A percentile compares a stretch with the other conserved stretches of the same genome.
Conservation (phyloP, 2,888 invertebrate species). For the Leucophenga montana region DNA sequence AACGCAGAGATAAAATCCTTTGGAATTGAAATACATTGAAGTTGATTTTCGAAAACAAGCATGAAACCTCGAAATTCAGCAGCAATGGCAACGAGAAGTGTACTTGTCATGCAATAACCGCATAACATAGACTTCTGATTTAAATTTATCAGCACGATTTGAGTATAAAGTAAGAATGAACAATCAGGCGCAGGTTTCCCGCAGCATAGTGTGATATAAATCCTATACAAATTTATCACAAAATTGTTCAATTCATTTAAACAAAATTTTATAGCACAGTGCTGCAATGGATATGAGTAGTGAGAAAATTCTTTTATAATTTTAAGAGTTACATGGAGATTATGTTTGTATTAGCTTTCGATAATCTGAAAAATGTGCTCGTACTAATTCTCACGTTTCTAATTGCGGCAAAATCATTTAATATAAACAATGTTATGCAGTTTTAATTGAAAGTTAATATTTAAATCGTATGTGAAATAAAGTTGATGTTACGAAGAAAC, state of each 20-base stretch:
- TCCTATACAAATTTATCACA: slow-evolving; percentile 39
- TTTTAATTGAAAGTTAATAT: no score
- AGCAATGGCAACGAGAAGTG: slow-evolving; percentile 35
- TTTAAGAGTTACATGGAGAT: no score
- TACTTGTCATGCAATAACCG: slow-evolving; percentile 22
- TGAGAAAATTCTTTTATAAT: no score
- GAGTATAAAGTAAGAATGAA: slow-evolving; percentile 9
- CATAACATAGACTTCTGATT: slow-evolving; percentile 27
- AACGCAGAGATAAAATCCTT: slow-evolving; percentile 47
- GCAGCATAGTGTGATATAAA: background rate
- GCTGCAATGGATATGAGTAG: no score
- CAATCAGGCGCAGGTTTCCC: slow-evolving; percentile 23
- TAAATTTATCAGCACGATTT: slow-evolving; percentile 45
- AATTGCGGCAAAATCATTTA: no score
- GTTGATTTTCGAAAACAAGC: slow-evolving; percentile 44
- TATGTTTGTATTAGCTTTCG: no score
- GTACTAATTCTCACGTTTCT: no score
- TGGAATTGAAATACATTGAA: slow-evolving; percentile 55
- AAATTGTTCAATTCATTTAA: slow-evolving; percentile 44
- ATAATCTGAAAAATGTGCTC: no score
- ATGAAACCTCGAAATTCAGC: slow-evolving; percentile 49
- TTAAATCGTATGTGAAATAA: background rate
- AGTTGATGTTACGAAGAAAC: background rate
- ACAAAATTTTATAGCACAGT: background rate
- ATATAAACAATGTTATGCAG: no score